These are phyloP conservation scores for Cryptocephalus moraei DNA, from an alignment of 2,888 invertebrate genomes.

Conservation along the genomic window DNA sequence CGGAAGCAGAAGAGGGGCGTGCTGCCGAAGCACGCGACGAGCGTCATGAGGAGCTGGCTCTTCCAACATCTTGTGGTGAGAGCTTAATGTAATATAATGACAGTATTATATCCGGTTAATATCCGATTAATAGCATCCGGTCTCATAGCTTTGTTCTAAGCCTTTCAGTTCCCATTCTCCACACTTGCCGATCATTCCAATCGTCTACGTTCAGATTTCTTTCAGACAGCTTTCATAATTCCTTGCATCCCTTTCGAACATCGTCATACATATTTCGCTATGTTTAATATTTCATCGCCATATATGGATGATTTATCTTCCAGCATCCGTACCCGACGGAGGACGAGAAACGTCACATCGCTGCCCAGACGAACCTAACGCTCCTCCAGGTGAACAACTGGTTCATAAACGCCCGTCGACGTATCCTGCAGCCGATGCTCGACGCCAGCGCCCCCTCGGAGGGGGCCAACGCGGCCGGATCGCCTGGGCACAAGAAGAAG, in stretches of 20 bases:
- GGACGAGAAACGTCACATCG: slow-evolving; percentile 85
- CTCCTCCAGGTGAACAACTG: slow-evolving; percentile 75
- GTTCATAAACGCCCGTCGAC: slow-evolving; percentile 87
- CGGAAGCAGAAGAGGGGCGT: slow-evolving; percentile 78
- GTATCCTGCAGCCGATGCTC: slow-evolving; percentile 88
- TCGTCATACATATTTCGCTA: no score
- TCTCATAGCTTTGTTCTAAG: no score
- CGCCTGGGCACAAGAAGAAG: slow-evolving; percentile 40
- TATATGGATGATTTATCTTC: no score
- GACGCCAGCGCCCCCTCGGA: slow-evolving; percentile 50
- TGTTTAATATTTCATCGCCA: no score
- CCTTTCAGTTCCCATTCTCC: no score
- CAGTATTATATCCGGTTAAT: no score
- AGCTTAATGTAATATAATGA: no score
- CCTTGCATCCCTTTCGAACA: no score
- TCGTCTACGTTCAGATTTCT: no score
- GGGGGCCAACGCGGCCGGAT: slow-evolving; percentile 22
- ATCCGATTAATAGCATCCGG: no score
- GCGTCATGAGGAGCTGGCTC: slow-evolving; percentile 92
- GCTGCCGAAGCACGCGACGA: slow-evolving; percentile 89
- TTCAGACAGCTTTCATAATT: no score
- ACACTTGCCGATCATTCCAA: no score
- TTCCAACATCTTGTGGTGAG: slow-evolving; percentile 92
- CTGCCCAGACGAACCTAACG: slow-evolving; percentile 80
- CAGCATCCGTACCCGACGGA: slow-evolving; percentile 94